Base-by-base conservation (phyloP, 1,140 invertebrate species). In the Stegodyphus dumicola region DNA sequence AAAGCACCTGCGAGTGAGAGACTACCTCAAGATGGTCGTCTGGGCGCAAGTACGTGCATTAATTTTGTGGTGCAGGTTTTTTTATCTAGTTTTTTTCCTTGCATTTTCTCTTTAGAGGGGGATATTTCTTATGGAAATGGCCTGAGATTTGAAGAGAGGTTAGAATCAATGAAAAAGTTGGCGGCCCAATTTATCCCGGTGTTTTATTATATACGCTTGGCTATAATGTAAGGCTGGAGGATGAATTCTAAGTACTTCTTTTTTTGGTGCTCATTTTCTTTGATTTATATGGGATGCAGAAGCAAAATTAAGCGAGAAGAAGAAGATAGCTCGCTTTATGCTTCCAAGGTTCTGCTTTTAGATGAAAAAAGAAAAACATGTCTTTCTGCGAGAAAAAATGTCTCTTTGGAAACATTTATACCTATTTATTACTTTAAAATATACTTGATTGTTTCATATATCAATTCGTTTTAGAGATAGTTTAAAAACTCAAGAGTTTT, bases 101-200 rank as follows among this genome's bases (percentile, higher is more conserved):
- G 33, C 33, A 33, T 33, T 56, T 71, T 71, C 71, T 67, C 71
- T 65, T 3, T 13, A 49, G 49, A 17, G 54, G 56, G n/a, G 78
- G 67, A 51, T 60, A 60, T 71, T 80, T 80, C 69, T 80, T 80
- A 80, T 80, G 78, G 78, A 80, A 75, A 80, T 60, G 77, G 77
- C 51, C 53, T 6, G 65, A 65, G 77, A 71, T 80, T 80, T 80
- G 52, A 13, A 17, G 53, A 6, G 69, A 73, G 78, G 77, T 80
- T 71, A 70, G 60, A 80, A 80, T 80, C 78, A 80, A 80, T 80
- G 78, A 80, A 80, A 80, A 70, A 71, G 78, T 80, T 80, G 78
- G 78, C 78, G 69, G 78, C 13, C 78, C 78, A 80, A 80, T 80
- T 80, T 80, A 80, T 80, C 67, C 69, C 78, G 49, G 33, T 73